These are phyloP conservation scores for Belonocnema kinseyi DNA, from an alignment of 1,140 invertebrate species.

Conservation along the genomic window DNA sequence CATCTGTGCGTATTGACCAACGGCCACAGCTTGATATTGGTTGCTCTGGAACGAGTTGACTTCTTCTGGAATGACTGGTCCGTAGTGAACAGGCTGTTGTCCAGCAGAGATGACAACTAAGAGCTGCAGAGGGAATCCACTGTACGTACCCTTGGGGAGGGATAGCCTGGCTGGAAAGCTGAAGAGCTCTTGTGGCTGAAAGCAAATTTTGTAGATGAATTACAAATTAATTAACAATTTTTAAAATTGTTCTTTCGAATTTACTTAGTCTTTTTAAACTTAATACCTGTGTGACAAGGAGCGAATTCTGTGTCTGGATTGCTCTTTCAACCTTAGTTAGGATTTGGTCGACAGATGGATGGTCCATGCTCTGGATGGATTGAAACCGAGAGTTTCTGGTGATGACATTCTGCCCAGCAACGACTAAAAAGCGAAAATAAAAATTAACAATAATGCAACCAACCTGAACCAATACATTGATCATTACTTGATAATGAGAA, in stretches of 20 bases:
- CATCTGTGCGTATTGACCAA: constrained; percentile 62
- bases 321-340: constrained; percentile 74
- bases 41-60: constrained; percentile 59
- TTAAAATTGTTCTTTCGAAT: too few relatives aligned
- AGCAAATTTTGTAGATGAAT: constrained; percentile 20
- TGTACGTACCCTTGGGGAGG: constrained; percentile 76
- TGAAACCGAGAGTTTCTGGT: constrained; percentile 81
- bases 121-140: constrained; percentile 79
- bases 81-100: constrained; percentile 54
- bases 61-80: constrained; percentile 60
- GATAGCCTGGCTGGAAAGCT: constrained; percentile 79
- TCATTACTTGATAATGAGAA: too few relatives aligned
- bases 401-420: constrained; percentile 81
- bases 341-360: constrained; percentile 78
- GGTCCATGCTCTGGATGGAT: constrained; percentile 79
- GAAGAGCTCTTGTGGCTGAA: constrained; percentile 72
- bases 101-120: constrained; percentile 78
- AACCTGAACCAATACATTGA: too few relatives aligned
- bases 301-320: constrained; percentile 71
- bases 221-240: too few relatives aligned
- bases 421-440: constrained; percentile 67
- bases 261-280: too few relatives aligned
- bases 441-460: too few relatives aligned
- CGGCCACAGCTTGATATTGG: constrained; percentile 64
- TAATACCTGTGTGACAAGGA: constrained; percentile 73